These are phyloP conservation scores for Globicephala melas DNA, from an alignment of 2,113 vertebrate genomes.

Conservation along the genomic window DNA sequence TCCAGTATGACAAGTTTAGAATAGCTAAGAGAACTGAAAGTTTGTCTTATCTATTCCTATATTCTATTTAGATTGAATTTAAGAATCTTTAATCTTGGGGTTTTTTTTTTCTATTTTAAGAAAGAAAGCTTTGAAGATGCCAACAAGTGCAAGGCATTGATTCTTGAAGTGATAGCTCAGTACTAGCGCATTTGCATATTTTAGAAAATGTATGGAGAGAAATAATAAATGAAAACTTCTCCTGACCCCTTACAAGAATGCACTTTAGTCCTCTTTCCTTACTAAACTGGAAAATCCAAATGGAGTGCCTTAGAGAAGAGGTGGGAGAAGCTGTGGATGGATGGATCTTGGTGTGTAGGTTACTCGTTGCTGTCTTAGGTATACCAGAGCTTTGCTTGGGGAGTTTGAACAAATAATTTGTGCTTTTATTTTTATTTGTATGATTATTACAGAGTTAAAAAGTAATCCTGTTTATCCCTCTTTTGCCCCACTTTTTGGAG, in stretches of 20 bases:
- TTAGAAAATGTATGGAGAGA: not conserved
- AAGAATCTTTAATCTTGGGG: not conserved
- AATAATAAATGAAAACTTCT: not conserved
- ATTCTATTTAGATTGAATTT: not conserved
- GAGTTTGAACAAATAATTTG: not conserved
- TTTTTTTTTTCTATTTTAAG: not conserved
- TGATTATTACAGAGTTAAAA: not conserved
- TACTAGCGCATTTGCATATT: not conserved
- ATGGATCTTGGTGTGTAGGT: not conserved
- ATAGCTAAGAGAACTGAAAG: not conserved
- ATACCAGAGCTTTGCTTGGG: not conserved
- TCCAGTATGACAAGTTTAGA: not conserved
- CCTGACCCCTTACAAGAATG: not conserved
- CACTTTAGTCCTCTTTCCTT: not conserved
- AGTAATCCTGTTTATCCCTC: not conserved
- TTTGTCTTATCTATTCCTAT: not conserved
- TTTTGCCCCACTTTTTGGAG: not conserved
- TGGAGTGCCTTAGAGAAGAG: not conserved
- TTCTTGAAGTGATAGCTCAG: not conserved
- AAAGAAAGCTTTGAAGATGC: constrained; percentile 26
- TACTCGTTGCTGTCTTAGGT: not conserved
- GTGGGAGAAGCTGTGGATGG: not conserved
- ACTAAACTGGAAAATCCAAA: not conserved
- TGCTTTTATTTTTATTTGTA: not conserved
- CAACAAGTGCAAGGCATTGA: not conserved